Evolutionary conservation across 2,888 invertebrate species (phyloP), one percentile per base, ranked within the genome.

Genomic region (Phragmatobia fuliginosa): DNA sequence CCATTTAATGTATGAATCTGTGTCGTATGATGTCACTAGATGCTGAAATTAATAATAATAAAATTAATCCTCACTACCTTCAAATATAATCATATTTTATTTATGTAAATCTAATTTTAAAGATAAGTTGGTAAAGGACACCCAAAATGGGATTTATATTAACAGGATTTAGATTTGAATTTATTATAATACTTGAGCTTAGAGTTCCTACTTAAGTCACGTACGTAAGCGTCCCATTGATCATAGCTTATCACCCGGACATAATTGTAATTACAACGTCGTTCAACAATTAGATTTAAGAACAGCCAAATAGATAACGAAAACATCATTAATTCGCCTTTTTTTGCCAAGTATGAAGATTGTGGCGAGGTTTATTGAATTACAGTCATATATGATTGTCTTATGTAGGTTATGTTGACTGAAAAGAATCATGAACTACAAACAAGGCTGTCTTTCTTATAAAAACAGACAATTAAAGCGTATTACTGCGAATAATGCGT

Each of bases 1-100:
- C 97, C 98, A 98, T 85, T 97, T 97, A 72, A 99, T 97, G 89
- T 98, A 98, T 31, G 97, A 96, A 92, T 99, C 98, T 2, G 96
- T 96, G 59, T 96, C 96, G 90, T 98, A 98, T 83, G 97, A 97
- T 58, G 97, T 97, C 70, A 98, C 97, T 80, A 99, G 95, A 87
- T 98, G 96, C 97, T 98, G 96, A 74, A 97, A 96, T 81, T 45
- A 59, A 36, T 33, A 1, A 28, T 5, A 41, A 3, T n/a, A 38
- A 59, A 28, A 41, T 62, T 31, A 41, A 56, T 56, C 28, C 28
- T 28, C 16, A 56, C 25, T 14, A 14, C 11, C 14, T 38, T 38
- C 16, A 38, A 38, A 11, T 5, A 16, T 38, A 38, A 38, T 0
- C 38, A 38, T 16, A 38, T 38, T 11, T 38, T 3, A 33, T 6